phyloP scores from a whole-genome alignment of 2,888 invertebrate genomes.

The Exephanes ischioxanthus region DNA sequence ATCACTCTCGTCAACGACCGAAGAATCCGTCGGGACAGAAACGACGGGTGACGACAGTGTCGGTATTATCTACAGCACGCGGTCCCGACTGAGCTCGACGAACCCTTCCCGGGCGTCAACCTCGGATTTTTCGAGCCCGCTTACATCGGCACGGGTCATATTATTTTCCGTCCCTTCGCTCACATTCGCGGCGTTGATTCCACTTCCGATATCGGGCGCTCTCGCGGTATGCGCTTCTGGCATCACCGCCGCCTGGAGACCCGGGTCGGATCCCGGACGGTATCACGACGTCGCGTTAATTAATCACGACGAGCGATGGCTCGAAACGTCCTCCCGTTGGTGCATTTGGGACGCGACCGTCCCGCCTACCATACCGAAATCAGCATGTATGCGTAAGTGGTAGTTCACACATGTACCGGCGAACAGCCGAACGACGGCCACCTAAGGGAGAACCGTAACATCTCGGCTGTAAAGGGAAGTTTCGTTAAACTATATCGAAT shows the following conservation, averaged over 20 bases:
- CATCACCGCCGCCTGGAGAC: slow-evolving; percentile 55
- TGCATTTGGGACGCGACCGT: slow-evolving; percentile 33
- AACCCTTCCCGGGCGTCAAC: background rate
- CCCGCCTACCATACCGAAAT: slow-evolving; percentile 22
- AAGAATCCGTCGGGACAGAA: too few species aligned
- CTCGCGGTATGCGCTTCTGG: slow-evolving; percentile 47
- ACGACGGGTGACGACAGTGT: too few species aligned
- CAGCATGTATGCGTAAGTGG: background rate
- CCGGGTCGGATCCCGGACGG: slow-evolving; percentile 56
- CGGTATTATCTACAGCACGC: background rate
- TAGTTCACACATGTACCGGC: background rate
- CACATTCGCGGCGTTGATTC: slow-evolving; percentile 46
- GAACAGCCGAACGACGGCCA: background rate
- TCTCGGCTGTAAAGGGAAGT: too few species aligned
- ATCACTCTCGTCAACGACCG: too few species aligned
- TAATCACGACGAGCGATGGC: slow-evolving; percentile 74
- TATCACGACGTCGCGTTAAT: slow-evolving; percentile 75
- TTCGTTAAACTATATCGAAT: too few species aligned
- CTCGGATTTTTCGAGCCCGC: slow-evolving; percentile 4
- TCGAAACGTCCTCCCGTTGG: slow-evolving; percentile 43
- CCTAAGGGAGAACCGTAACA: too few species aligned
- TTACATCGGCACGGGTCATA: background rate
- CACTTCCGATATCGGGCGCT: slow-evolving; percentile 61
- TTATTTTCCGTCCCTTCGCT: slow-evolving; percentile 21
- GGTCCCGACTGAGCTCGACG: background rate